These are phyloP conservation scores for Plecotus auritus DNA, from an alignment of 2,113 vertebrate species.

Conservation along the genomic window DNA sequence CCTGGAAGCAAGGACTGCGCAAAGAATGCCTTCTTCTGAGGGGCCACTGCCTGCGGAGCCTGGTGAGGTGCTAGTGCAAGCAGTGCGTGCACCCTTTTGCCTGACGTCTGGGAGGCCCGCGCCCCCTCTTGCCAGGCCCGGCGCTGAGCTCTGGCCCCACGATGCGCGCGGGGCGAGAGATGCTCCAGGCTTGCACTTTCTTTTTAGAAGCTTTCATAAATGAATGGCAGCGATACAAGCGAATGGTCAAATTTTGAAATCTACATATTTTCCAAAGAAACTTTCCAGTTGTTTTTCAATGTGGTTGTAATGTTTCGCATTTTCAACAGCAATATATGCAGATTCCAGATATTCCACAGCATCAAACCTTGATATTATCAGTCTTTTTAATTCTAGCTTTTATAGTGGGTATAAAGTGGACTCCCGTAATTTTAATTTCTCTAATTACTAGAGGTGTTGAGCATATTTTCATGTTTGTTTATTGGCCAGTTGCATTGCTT, in stretches of 20 bases:
- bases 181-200: background rate
- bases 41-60: background rate
- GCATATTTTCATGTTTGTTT: background rate
- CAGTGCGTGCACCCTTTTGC: no score
- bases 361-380: background rate
- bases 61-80: background rate
- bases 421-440: background rate
- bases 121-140: background rate
- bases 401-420: background rate
- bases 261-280: background rate
- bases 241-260: background rate
- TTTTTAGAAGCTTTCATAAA: background rate
- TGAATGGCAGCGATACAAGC: background rate
- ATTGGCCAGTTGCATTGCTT: background rate
- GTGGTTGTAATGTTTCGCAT: background rate
- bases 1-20: background rate
- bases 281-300: background rate
- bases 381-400: background rate
- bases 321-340: background rate
- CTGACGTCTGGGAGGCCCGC: background rate
- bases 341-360: background rate
- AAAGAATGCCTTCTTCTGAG: background rate
- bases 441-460: background rate
- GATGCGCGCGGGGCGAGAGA: background rate
- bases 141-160: rapidly evolving